phyloP scores from a whole-genome alignment of 2,888 invertebrate genomes.

The Drosophila pseudotakahashii region DNA sequence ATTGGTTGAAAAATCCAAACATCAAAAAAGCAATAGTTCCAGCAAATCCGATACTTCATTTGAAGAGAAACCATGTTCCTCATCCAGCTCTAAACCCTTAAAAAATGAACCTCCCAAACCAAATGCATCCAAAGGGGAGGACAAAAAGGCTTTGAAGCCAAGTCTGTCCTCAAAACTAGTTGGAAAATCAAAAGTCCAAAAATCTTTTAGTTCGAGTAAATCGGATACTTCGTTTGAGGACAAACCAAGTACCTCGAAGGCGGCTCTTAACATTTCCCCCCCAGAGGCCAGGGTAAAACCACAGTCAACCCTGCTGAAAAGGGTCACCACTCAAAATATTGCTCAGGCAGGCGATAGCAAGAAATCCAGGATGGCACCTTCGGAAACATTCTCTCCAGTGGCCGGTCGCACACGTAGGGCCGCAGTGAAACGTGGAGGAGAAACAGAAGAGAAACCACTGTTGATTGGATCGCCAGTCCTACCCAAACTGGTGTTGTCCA shows the following conservation, averaged over 20 bases:
- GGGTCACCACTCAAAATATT: slow-evolving; percentile 15
- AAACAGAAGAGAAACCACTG: slow-evolving; percentile 14
- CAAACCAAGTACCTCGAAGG: slow-evolving; percentile 34
- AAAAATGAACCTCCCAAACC: slow-evolving; percentile 3
- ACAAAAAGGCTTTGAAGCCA: neutral
- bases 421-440: slow-evolving; percentile 21
- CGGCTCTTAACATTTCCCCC: neutral
- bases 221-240: slow-evolving; percentile 14
- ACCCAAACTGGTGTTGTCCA: slow-evolving; percentile 70
- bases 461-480: slow-evolving; percentile 63
- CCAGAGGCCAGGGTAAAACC: slow-evolving; percentile 15
- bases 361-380: slow-evolving; percentile 35
- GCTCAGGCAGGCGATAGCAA: slow-evolving; percentile 23
- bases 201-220: neutral
- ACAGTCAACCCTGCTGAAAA: slow-evolving; percentile 45
- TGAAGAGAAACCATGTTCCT: slow-evolving; percentile 4
- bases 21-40: neutral
- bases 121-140: neutral
- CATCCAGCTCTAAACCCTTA: neutral
- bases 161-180: slow-evolving; percentile 10
- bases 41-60: slow-evolving; percentile 9
- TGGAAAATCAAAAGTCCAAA: slow-evolving; percentile 9
- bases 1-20: slow-evolving; percentile 5
- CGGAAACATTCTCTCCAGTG: slow-evolving; percentile 47
- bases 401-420: slow-evolving; percentile 64